phyloP scores from a whole-genome alignment of 2,888 invertebrate genomes.

The Philonicus albiceps region DNA sequence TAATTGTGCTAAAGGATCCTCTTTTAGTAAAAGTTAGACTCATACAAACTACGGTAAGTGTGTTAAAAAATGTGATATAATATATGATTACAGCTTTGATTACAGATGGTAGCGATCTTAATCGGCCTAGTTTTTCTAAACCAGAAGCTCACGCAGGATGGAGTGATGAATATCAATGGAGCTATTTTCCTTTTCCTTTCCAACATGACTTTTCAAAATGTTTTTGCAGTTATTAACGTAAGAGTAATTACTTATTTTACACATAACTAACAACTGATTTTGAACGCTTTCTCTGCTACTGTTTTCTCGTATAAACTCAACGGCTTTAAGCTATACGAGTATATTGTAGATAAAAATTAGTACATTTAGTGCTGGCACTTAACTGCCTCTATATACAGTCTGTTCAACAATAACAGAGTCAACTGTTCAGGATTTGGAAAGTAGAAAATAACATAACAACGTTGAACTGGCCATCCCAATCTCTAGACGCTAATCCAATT shows the following conservation, averaged over 20 bases:
- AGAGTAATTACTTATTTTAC: slow-evolving; percentile 58
- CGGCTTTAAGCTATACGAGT: not conserved
- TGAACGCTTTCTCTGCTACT: not conserved
- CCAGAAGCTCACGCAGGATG: slow-evolving; percentile 82
- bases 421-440: too few relatives aligned
- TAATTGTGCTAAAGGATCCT: slow-evolving; percentile 89
- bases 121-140: slow-evolving; percentile 89
- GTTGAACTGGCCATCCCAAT: too few relatives aligned
- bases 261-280: not conserved
- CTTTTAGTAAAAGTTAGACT: slow-evolving; percentile 87
- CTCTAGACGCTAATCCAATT: too few relatives aligned
- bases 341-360: too few relatives aligned
- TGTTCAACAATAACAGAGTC: too few relatives aligned
- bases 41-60: slow-evolving; percentile 84
- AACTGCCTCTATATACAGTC: too few relatives aligned
- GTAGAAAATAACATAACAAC: too few relatives aligned
- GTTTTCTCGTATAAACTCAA: not conserved
- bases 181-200: slow-evolving; percentile 89
- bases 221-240: slow-evolving; percentile 94
- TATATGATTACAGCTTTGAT: not conserved
- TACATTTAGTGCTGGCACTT: too few relatives aligned
- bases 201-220: slow-evolving; percentile 93
- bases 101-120: slow-evolving; percentile 86
- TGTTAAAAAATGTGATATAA: not conserved
- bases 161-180: slow-evolving; percentile 94